Conservation (phyloP, 2,113 vertebrate species). For the Hystrix brachyura region DNA sequence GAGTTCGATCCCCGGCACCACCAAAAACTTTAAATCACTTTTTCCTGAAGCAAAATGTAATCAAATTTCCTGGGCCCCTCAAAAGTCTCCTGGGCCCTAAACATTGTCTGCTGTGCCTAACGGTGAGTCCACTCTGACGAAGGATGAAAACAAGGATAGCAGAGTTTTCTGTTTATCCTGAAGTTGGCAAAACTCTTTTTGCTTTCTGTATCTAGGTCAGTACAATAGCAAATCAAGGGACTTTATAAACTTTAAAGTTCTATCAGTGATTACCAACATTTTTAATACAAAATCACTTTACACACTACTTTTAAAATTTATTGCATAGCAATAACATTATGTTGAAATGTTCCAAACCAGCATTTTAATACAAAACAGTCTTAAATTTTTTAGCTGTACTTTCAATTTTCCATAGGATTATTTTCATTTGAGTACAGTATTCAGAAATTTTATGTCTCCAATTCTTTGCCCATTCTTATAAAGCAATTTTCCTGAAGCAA, state of each 20-base stretch:
- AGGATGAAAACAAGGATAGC: not conserved
- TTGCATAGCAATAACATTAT: conserved; percentile 3
- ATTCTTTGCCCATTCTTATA: not conserved
- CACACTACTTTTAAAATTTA: not conserved
- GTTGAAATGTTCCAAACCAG: conserved; percentile 10
- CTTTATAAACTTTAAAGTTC: conserved; percentile 34
- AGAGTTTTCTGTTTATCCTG: not conserved
- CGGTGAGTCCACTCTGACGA: not conserved
- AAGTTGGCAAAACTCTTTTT: not conserved
- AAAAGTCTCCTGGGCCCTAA: not conserved
- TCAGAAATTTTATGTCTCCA: conserved; percentile 19
- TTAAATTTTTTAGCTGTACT: not conserved
- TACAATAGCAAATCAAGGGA: conserved; percentile 11
- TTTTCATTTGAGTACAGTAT: not conserved
- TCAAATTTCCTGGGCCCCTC: not conserved
- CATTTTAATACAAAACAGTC: not conserved
- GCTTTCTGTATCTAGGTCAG: not conserved
- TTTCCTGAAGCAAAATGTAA: not conserved
- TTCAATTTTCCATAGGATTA: conserved; percentile 24
- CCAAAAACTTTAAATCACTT: not conserved
- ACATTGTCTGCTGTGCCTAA: not conserved
- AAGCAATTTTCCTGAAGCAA: not conserved
- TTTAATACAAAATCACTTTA: not conserved
- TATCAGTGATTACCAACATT: not conserved
- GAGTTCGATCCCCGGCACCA: too few species aligned